Base-by-base conservation (phyloP, 2,888 invertebrate genomes). In the Eugnorisma glareosa region DNA sequence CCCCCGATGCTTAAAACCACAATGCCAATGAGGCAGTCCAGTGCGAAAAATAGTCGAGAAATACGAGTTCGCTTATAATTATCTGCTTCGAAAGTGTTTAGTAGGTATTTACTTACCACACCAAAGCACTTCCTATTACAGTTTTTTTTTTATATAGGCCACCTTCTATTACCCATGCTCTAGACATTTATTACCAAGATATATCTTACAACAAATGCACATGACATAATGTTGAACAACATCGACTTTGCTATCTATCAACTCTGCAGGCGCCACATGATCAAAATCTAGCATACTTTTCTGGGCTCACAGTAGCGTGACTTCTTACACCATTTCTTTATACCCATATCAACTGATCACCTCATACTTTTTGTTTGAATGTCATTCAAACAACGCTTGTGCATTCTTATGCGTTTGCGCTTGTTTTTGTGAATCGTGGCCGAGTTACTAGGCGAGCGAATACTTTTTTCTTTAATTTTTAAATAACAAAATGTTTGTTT, bases 361-460 rank as follows among this genome's bases (percentile, higher is more conserved):
- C 4, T 5, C 31, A 35, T 51, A 68, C 45, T 74, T 81, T 84
- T 71, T 74, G 18, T 74, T 82, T n/a, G 45, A 35, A 57, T 77
- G 63, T 48, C 1, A 73, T 84, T 57, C 66, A 54, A 73, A 67
- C 24, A 28, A 37, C 15, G 8, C 31, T 79, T 71, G 64, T 54
- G 61, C 54, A 59, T 59, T 71, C 63, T 59, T 15, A 59, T 84
- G 80, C 79, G 66, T 43, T 69, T 48, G 68, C 67, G 35, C 21
- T 18, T n/a, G 59, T 70, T 84, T 73, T 84, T 79, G 54, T 24
- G 10, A 51, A 51, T 51, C 11, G 51, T 79, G 28, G 1, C 18
- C 7, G 35, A 28, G 37, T 40, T 24, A 31, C 59, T 6, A 7
- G 31, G 48, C 24, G 21, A 57, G 45, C 48, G 67, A 77, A 5